Conservation (phyloP, 2,113 vertebrate species). For the Ornithorhynchus anatinus region DNA sequence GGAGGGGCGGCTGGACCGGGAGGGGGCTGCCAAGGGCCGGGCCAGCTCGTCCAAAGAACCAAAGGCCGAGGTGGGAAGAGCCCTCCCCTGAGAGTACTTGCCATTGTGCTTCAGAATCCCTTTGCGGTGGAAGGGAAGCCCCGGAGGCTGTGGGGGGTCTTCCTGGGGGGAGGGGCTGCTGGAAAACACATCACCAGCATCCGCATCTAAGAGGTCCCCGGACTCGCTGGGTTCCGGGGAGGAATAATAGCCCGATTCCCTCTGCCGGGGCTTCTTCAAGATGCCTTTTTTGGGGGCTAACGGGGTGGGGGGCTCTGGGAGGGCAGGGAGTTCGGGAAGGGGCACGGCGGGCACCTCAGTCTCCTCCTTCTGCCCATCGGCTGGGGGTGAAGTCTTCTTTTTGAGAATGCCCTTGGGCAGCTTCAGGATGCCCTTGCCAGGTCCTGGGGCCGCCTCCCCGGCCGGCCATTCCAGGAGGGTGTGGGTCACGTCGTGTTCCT, state of each 20-base stretch:
- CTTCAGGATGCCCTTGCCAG: constrained; percentile 66
- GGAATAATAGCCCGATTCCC: constrained; percentile 90
- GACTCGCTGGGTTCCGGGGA: constrained; percentile 85
- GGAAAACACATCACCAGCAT: constrained; percentile 51
- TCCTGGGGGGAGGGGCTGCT: constrained; percentile 29
- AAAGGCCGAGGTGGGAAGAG: constrained; percentile 44
- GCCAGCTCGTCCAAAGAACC: constrained; percentile 78
- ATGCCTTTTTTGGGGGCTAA: constrained; percentile 88
- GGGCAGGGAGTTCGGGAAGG: rapidly evolving
- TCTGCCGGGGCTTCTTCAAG: constrained; percentile 83
- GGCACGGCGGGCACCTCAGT: not conserved
- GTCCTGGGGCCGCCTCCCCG: constrained; percentile 6
- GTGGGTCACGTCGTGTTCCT: constrained; percentile 89
- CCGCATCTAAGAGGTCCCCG: constrained; percentile 45
- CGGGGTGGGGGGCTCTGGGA: rapidly evolving
- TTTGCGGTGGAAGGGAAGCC: constrained; percentile 64
- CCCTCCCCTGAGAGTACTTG: constrained; percentile 70
- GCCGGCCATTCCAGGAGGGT: constrained; percentile 60
- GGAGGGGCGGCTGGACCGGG: constrained; percentile 52
- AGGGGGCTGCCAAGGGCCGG: constrained; percentile 29
- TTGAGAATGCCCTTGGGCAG: constrained; percentile 92
- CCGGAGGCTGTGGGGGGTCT: constrained; percentile 35
- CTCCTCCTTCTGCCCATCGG: not conserved
- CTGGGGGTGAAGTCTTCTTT: constrained; percentile 62
- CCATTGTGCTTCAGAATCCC: constrained; percentile 90